Evolutionary conservation across 2,888 invertebrate species (phyloP).

Genomic region (Ephialtes manifestator): DNA sequence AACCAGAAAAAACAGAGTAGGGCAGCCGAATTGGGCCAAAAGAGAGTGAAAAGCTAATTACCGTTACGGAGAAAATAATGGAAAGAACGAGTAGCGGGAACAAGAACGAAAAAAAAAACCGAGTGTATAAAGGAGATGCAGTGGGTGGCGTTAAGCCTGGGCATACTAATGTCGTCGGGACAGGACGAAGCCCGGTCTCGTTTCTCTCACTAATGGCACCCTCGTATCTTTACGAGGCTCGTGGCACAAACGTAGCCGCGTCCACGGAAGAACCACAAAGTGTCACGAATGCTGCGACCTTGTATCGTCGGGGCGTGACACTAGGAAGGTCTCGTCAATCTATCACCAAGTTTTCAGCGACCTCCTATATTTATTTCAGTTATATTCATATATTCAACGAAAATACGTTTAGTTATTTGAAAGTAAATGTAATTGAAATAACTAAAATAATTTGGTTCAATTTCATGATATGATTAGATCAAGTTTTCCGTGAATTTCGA

Average conservation of each 20-base stretch:
- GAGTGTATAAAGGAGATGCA: conserved; percentile 35
- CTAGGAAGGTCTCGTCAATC: conserved; percentile 67
- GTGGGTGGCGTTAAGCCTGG: conserved; percentile 45
- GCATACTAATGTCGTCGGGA: conserved; percentile 65
- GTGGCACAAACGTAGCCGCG: conserved; percentile 36
- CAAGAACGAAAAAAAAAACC: conserved; percentile 9
- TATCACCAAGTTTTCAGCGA: conserved; percentile 20
- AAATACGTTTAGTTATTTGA: not conserved
- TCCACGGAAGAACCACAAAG: conserved; percentile 57
- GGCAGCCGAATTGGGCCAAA: conserved; percentile 39
- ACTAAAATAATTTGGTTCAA: not conserved
- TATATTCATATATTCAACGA: not conserved
- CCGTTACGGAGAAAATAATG: conserved; percentile 51
- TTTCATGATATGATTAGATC: too few relatives aligned
- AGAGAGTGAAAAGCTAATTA: conserved; percentile 61
- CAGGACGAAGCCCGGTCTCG: conserved; percentile 63
- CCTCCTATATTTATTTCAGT: not conserved
- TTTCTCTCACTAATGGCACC: conserved; percentile 67
- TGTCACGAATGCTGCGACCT: conserved; percentile 67
- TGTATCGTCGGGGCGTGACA: conserved; percentile 65
- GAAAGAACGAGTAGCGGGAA: conserved; percentile 35
- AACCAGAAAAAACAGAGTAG: not conserved
- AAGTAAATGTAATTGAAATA: not conserved
- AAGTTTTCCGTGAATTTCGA: too few relatives aligned
- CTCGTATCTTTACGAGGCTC: conserved; percentile 61